Conservation (phyloP, 2,888 invertebrate species). For the Artemia sinica region DNA sequence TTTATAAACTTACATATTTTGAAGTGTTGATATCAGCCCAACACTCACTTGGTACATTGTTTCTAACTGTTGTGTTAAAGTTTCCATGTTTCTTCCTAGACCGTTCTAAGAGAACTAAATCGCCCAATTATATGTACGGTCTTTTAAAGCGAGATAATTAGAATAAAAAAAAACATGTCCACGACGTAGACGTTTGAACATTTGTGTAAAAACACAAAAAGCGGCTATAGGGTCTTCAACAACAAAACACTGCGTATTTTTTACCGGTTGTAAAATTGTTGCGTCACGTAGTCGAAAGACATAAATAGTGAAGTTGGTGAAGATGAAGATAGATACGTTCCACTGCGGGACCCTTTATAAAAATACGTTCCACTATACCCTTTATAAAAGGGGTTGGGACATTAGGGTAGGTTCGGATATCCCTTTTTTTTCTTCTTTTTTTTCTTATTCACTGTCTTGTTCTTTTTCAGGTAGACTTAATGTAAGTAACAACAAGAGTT, state of each 20-base stretch:
- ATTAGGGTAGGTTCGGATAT: no score
- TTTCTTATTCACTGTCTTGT: no score
- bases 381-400: no score
- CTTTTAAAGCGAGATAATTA: conserved; percentile 4
- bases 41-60: neutral
- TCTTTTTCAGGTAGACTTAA: no score
- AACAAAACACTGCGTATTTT: neutral
- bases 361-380: no score
- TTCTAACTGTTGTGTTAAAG: conserved; percentile 6
- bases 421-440: no score
- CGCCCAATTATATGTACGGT: neutral
- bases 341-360: no score
- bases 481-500: no score
- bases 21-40: neutral
- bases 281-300: no score
- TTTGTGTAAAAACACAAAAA: neutral
- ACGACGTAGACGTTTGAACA: neutral
- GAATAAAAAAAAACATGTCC: neutral
- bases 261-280: neutral
- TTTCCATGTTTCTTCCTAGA: neutral
- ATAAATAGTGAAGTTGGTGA: no score
- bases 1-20: neutral
- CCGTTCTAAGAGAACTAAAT: neutral
- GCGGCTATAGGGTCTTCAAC: no score
- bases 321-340: no score